A percentile compares a stretch with the other conserved stretches of the same genome.
These are phyloP conservation scores for Phaetusa simplex DNA, from an alignment of 2,113 vertebrate genomes.

Conservation along the genomic window DNA sequence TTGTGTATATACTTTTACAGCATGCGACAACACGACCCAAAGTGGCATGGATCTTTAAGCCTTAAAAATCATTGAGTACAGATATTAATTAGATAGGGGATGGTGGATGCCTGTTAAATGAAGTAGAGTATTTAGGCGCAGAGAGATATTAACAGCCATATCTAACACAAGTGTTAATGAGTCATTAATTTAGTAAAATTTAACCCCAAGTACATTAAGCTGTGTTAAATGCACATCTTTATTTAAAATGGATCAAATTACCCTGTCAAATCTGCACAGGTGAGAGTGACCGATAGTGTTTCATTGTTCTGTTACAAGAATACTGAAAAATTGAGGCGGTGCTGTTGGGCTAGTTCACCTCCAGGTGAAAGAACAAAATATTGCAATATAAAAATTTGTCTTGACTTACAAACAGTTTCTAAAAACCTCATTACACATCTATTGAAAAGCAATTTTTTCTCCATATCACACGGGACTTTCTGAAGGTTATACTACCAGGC, in stretches of 20 bases:
- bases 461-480: not conserved
- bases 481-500: constrained; percentile 7
- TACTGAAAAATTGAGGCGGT: not conserved
- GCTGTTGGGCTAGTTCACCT: not conserved
- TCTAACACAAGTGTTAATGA: constrained; percentile 19
- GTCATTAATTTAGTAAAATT: constrained; percentile 24
- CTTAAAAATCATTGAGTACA: not conserved
- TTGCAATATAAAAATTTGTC: not conserved
- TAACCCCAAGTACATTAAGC: not conserved
- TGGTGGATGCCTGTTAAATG: not conserved
- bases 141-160: not conserved
- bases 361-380: not conserved
- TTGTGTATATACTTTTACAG: not conserved
- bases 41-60: not conserved
- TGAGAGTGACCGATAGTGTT: not conserved
- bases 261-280: not conserved
- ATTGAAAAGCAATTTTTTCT: constrained; percentile 59
- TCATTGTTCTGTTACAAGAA: not conserved
- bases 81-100: not conserved
- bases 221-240: not conserved
- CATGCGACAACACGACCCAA: not conserved
- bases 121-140: not conserved
- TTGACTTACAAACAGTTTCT: not conserved
- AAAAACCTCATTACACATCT: constrained; percentile 14
- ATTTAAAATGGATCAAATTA: constrained; percentile 21